Evolutionary conservation across 2,888 invertebrate species (phyloP).

Genomic region (Ecliptopera silaceata): DNA sequence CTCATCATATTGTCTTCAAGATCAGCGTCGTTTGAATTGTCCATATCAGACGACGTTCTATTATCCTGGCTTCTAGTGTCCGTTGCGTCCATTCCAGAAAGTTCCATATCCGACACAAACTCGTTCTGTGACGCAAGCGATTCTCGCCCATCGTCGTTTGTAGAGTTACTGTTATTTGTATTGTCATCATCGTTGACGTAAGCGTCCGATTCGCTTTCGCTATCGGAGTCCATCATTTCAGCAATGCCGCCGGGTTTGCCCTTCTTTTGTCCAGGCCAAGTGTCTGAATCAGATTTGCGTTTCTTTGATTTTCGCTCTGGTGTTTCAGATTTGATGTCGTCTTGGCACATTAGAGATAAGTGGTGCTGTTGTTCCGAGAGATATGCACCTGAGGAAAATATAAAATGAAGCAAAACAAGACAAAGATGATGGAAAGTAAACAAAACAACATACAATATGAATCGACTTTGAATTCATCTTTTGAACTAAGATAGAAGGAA

Average conservation of each 20-base stretch:
- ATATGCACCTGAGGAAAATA: constrained; percentile 60
- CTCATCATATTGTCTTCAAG: constrained; percentile 84
- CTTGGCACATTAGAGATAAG: constrained; percentile 71
- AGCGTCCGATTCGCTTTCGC: constrained; percentile 74
- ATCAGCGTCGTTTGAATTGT: constrained; percentile 83
- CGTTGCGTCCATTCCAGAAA: constrained; percentile 84
- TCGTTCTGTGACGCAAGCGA: constrained; percentile 80
- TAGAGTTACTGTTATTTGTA: constrained; percentile 73
- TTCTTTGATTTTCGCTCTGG: constrained; percentile 83
- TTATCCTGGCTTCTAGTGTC: constrained; percentile 80
- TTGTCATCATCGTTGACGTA: constrained; percentile 76
- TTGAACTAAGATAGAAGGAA: constrained; percentile 9
- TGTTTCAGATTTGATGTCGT: constrained; percentile 58
- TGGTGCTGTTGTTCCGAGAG: constrained; percentile 77
- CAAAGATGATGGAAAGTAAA: constrained; percentile 13
- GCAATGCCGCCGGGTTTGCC: constrained; percentile 78
- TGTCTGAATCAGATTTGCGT: constrained; percentile 84
- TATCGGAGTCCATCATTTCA: constrained; percentile 86
- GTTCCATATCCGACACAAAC: constrained; percentile 84
- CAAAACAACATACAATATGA: neutral
- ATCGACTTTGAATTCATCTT: neutral
- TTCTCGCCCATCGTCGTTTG: constrained; percentile 71
- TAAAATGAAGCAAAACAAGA: neutral
- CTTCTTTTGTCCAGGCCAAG: constrained; percentile 84
- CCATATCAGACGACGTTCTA: constrained; percentile 81